Conservation (phyloP, 2,113 vertebrate genomes). For the Laticauda laticaudata region DNA sequence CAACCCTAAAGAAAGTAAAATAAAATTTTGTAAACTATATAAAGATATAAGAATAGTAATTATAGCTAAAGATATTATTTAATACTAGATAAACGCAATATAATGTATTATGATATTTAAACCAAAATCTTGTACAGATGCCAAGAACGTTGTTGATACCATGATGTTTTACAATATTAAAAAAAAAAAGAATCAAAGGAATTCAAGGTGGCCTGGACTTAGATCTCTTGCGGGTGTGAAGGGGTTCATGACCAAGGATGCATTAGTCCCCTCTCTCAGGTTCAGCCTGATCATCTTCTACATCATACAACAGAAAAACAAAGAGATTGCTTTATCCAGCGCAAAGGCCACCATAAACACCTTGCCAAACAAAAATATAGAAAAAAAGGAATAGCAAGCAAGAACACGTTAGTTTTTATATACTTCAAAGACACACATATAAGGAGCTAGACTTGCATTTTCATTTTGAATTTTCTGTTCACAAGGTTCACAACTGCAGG, state of each 20-base stretch:
- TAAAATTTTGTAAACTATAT: too few species aligned
- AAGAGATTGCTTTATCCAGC: background rate
- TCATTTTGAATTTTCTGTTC: background rate
- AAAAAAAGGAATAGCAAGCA: background rate
- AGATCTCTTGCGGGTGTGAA: background rate
- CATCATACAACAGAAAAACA: background rate
- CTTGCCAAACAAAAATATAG: background rate
- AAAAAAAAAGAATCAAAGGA: background rate
- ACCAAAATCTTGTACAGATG: too few species aligned
- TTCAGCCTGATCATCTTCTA: background rate
- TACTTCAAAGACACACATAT: background rate
- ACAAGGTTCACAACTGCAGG: background rate
- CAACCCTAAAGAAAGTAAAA: too few species aligned
- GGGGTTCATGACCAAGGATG: too few species aligned
- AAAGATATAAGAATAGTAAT: too few species aligned
- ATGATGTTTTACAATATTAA: too few species aligned
- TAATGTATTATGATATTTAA: too few species aligned
- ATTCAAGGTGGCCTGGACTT: background rate
- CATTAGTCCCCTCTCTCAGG: background rate
- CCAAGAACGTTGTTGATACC: too few species aligned
- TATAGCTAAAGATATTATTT: too few species aligned
- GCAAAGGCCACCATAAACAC: background rate
- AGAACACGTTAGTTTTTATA: background rate
- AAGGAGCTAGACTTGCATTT: background rate
- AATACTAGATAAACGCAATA: too few species aligned